Conservation (phyloP, 1,140 invertebrate species). For the Pseudomyrmex dendroicus region DNA sequence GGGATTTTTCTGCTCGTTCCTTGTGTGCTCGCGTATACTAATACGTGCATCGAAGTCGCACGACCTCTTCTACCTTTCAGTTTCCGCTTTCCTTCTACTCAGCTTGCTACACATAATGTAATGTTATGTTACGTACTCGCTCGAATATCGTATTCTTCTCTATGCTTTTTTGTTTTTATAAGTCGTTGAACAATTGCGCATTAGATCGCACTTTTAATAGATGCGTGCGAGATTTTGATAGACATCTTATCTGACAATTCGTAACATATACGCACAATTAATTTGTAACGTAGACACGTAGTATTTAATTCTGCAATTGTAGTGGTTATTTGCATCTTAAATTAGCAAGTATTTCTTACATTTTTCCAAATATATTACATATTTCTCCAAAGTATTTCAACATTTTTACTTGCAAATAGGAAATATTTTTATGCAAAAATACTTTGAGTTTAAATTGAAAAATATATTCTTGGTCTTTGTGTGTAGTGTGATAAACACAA, state of each 20-base stretch:
- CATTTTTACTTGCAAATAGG: neutral
- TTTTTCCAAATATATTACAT: neutral
- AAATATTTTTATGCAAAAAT: slow-evolving; percentile 4
- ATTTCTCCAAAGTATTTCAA: too few relatives aligned
- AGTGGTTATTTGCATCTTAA: too few relatives aligned
- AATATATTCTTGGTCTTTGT: neutral
- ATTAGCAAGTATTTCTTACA: neutral
- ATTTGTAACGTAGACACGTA: neutral
- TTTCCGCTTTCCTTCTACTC: slow-evolving; percentile 26
- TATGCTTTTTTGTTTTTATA: neutral
- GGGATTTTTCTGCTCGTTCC: slow-evolving; percentile 32
- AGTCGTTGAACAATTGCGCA: slow-evolving; percentile 1
- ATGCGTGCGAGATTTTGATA: neutral
- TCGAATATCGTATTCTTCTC: neutral
- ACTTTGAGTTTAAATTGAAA: slow-evolving; percentile 4
- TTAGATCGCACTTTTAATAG: neutral
- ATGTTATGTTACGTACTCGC: neutral
- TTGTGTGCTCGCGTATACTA: slow-evolving; percentile 26
- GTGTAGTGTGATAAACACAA: neutral
- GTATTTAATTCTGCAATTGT: too few relatives aligned
- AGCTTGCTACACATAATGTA: neutral
- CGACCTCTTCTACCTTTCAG: slow-evolving; percentile 21
- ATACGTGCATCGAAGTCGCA: slow-evolving; percentile 37
- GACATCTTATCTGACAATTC: slow-evolving; percentile 4
- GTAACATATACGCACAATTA: neutral